phyloP scores from a whole-genome alignment of 2,888 invertebrate species.

The Lasioglossum malachurum region DNA sequence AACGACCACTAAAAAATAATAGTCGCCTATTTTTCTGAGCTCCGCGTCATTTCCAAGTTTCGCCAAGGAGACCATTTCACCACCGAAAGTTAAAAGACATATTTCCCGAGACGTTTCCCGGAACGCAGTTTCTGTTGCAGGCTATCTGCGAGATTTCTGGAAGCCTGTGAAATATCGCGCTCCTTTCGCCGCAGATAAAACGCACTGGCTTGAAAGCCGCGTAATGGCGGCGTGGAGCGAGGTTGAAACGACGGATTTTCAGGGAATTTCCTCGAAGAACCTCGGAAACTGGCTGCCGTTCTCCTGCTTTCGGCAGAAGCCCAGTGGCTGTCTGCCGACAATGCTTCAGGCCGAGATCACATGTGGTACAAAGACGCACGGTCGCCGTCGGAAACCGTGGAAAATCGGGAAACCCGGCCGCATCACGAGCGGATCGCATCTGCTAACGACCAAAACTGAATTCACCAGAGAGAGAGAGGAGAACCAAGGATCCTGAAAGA shows the following conservation, averaged over 20 bases:
- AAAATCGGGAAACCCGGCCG: slow-evolving; percentile 77
- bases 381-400: slow-evolving; percentile 69
- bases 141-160: neutral
- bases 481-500: slow-evolving; percentile 55
- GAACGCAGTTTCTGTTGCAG: neutral
- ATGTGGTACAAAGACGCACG: slow-evolving; percentile 65
- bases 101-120: neutral
- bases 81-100: neutral
- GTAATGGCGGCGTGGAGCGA: slow-evolving; percentile 36
- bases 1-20: neutral
- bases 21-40: neutral
- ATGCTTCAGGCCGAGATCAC: slow-evolving; percentile 45
- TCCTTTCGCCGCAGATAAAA: neutral
- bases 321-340: slow-evolving; percentile 37
- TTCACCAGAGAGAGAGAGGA: slow-evolving; percentile 55
- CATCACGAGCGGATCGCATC: slow-evolving; percentile 81
- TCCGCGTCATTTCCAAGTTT: neutral
- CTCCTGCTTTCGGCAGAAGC: slow-evolving; percentile 4
- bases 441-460: slow-evolving; percentile 77
- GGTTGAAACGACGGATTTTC: slow-evolving; percentile 41
- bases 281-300: neutral
- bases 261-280: slow-evolving; percentile 17
- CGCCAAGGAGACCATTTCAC: neutral
- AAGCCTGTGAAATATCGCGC: neutral
- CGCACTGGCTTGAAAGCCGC: neutral